Evolutionary conservation across 2,113 vertebrate genomes (phyloP).

Genomic region (Oncorhynchus clarkii): DNA sequence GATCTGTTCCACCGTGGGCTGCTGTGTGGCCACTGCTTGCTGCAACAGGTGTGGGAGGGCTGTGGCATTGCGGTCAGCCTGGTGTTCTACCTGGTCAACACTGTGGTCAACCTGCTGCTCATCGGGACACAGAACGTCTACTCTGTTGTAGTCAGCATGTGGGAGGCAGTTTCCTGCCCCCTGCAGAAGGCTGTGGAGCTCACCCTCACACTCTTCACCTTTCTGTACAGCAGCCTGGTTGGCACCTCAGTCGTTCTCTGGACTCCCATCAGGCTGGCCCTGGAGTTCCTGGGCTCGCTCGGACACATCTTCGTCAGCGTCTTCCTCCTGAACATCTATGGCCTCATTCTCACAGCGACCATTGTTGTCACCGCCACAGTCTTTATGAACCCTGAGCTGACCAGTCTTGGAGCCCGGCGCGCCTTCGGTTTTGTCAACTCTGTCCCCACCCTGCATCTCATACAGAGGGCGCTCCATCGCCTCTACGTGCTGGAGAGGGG

Average conservation of each 20-base stretch:
- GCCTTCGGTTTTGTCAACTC: conserved; percentile 60
- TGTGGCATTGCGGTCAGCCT: conserved; percentile 82
- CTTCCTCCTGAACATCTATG: conserved; percentile 83
- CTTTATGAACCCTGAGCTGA: conserved; percentile 77
- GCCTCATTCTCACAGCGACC: conserved; percentile 74
- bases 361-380: conserved; percentile 67
- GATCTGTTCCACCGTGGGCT: conserved; percentile 82
- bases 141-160: conserved; percentile 66
- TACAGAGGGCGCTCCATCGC: conserved; percentile 25
- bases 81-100: conserved; percentile 87
- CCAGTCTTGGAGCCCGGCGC: conserved; percentile 46
- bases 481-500: conserved; percentile 75
- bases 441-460: conserved; percentile 49
- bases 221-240: conserved; percentile 83
- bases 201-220: conserved; percentile 75
- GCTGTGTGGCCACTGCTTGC: conserved; percentile 41
- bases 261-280: conserved; percentile 82
- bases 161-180: conserved; percentile 76
- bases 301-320: conserved; percentile 76
- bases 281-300: conserved; percentile 78
- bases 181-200: conserved; percentile 78
- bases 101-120: conserved; percentile 84
- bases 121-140: conserved; percentile 85
- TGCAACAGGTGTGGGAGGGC: conserved; percentile 69
- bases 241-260: conserved; percentile 86